phyloP scores from a whole-genome alignment of 2,797 vertebrate species.

The Pipistrellus kuhlii region DNA sequence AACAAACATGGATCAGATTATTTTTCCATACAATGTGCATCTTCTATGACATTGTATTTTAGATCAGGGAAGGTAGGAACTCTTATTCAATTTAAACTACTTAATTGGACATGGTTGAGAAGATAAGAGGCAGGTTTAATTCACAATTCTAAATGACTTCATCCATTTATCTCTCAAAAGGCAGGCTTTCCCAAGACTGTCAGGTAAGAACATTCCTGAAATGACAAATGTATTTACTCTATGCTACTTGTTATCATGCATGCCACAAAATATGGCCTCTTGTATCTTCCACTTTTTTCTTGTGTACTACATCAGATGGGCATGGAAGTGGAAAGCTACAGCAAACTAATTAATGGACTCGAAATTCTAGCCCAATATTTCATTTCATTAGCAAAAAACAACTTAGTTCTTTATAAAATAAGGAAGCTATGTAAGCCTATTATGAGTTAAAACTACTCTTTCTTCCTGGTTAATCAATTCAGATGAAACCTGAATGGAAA shows the following conservation, averaged over 20 bases:
- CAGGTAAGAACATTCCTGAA: not conserved
- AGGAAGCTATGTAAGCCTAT: not conserved
- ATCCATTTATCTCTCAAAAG: slow-evolving; percentile 2
- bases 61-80: not conserved
- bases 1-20: not conserved
- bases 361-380: not conserved
- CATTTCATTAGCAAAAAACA: not conserved
- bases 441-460: slow-evolving; percentile 1
- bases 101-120: not conserved
- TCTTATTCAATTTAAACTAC: not conserved
- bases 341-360: not conserved
- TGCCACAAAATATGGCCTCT: not conserved
- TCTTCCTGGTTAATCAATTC: slow-evolving; percentile 11
- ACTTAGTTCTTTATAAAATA: not conserved
- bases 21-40: not conserved
- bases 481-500: not conserved
- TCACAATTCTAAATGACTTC: slow-evolving; percentile 25
- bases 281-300: not conserved
- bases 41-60: not conserved
- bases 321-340: not conserved
- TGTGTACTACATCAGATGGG: not conserved
- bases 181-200: not conserved
- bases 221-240: not conserved
- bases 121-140: slow-evolving; percentile 50
- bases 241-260: not conserved